Evolutionary conservation across 2,797 vertebrate species (phyloP), one percentile per base, ranked within the genome.

Genomic region (Sebastes matsubarae): DNA sequence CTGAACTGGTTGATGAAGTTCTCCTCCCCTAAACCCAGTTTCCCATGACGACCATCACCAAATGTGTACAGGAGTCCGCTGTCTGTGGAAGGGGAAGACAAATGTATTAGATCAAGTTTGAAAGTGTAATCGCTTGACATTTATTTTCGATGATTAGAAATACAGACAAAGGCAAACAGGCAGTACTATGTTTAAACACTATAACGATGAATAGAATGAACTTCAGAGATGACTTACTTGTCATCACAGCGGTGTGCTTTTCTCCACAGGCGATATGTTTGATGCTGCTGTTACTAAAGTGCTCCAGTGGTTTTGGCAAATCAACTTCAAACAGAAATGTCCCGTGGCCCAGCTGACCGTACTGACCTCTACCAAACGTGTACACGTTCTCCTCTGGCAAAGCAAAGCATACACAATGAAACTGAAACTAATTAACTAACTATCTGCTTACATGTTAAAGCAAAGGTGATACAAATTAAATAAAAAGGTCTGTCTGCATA

Each of bases 1-100:
- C 93, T 92, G 92, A 98, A 98, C 8, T 96, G 96, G 92, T 98
- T 98, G 16, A 96, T 95, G 91, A 96, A 98, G 93, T 96, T 97
- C 87, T 98, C 97, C 81, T 96, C 95, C 80, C 95, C 96, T 65
- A 96, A 95, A 5, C 96, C 97, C 85, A 98, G 95, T 89, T 97
- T 98, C 81, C 97, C 97, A 65, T 97, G 94, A 67, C 96, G 94
- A 22, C 96, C 97, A 71, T 98, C 96, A 86, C 97, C 97, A 93
- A 98, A 98, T 4, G 96, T 97, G 94, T 97, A 97, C 66, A 98
- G 92, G 80, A 96, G 93, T 25, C 97, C 97, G 4, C 88, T 89
- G 36, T 96, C 97, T 99, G 89, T 70, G 86, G 69, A 71, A 27
- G 8, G 83, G 6, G 57, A 55, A 25, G n/a, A 69, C 13, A 71